phyloP scores from a whole-genome alignment of 2,113 vertebrate species.

The Muntiacus muntjak region DNA sequence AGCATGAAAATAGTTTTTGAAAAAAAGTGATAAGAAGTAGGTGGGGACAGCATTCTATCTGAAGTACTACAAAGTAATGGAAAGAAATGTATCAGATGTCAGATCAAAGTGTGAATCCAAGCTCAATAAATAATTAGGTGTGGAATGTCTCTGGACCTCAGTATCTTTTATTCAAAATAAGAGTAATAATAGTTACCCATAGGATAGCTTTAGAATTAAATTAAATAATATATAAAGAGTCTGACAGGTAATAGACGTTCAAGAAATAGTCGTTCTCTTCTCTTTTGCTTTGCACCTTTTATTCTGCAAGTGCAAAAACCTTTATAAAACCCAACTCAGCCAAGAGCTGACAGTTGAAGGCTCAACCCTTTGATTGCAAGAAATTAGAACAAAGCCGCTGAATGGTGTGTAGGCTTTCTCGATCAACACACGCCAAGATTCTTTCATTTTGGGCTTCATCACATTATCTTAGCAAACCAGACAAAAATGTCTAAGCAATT shows the following conservation, averaged over 20 bases:
- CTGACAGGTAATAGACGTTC: not conserved
- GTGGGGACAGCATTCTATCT: not conserved
- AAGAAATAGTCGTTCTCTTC: not conserved
- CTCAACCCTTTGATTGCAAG: conserved; percentile 35
- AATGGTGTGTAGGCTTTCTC: not conserved
- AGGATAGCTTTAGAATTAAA: not conserved
- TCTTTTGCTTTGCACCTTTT: not conserved
- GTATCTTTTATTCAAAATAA: conserved; percentile 7
- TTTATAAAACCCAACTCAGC: not conserved
- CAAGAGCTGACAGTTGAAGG: conserved; percentile 8
- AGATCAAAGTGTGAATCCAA: not conserved
- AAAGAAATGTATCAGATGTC: not conserved
- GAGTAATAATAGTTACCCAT: not conserved
- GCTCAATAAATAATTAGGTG: not conserved
- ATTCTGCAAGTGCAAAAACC: not conserved
- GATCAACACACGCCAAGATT: not conserved
- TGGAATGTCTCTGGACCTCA: not conserved
- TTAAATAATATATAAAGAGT: not conserved
- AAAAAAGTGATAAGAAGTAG: not conserved
- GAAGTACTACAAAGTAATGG: not conserved
- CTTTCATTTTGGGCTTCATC: conserved; percentile 45
- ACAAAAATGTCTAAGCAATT: conserved; percentile 63
- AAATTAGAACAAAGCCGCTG: conserved; percentile 26
- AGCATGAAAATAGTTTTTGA: not conserved
- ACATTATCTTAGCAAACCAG: conserved; percentile 67